Conservation (phyloP, 2,797 vertebrate species). For the Amblyraja radiata region DNA sequence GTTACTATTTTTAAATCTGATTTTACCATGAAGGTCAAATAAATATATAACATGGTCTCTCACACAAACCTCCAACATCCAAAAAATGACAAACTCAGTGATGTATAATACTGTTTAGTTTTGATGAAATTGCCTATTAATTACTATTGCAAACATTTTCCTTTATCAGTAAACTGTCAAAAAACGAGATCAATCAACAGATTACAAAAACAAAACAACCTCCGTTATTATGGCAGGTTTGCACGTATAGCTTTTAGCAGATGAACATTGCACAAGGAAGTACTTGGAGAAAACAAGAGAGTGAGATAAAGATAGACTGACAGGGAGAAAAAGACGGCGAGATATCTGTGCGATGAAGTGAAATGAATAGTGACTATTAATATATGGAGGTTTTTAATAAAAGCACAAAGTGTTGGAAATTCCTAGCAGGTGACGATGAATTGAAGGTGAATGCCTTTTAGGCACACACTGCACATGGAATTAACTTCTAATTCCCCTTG, state of each 20-base stretch:
- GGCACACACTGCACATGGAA: not conserved
- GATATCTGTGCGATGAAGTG: not conserved
- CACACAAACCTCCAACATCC: not conserved
- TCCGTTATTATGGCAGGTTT: not conserved
- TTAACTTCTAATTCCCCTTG: too few relatives aligned
- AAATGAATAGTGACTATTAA: not conserved
- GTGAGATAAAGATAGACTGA: not conserved
- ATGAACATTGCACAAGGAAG: not conserved
- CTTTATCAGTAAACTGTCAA: not conserved
- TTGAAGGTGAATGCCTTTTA: not conserved
- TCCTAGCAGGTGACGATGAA: too few relatives aligned
- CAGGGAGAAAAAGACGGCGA: not conserved
- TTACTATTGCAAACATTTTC: not conserved
- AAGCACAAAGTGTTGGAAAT: too few relatives aligned
- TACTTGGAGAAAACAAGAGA: not conserved
- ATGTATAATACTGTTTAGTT: not conserved
- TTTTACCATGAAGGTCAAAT: not conserved
- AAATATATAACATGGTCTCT: not conserved
- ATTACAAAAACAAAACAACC: not conserved
- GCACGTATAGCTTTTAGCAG: not conserved
- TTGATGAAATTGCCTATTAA: not conserved
- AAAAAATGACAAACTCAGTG: not conserved
- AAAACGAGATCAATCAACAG: not conserved
- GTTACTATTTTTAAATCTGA: not conserved
- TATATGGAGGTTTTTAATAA: not conserved